Base-by-base conservation (phyloP, 2,797 vertebrate species). In the Rhinichthys osculus region DNA sequence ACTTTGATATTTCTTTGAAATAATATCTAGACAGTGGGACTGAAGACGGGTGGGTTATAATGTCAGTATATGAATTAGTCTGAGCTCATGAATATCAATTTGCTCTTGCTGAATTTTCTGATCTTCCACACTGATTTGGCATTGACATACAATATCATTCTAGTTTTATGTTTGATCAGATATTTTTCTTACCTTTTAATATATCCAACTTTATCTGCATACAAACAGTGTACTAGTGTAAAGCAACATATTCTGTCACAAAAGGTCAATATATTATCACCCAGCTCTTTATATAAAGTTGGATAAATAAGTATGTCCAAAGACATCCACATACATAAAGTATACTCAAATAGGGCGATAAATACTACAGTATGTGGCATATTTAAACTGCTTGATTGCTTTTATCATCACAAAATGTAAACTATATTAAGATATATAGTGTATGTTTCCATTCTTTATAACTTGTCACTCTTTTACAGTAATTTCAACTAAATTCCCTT, bases 1-100 rank as follows among this genome's bases (percentile, higher is more conserved):
- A 27, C 27, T n/a, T n/a, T 27, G 27, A 27, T 59, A 7, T 38
- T 57, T 77, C 6, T 77, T 59, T 40, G 13, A 59, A 40, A 4
- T 59, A 59, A n/a, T 27, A 52, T 78, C 52, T 78, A 78, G 35
- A 40, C 52, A 16, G 35, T 38, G 52, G 35, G 74, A 54, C 74
- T 59, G 74, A 59, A 59, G 73, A 78, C 1, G 11, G 7, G 33
- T 40, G 33, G 33, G 52, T 57, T 38, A 57, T 38, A 52, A 54
- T 76, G 47, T 23, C 33, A 33, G 0, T 8, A 30, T 13, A 19
- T 30, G n/a, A 17, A 76, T 23, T 57, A 14, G 33, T 9, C n/a
- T 30, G n/a, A 30, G 42, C 7, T 77, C 13, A n/a, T 38, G 13
- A 23, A 23, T 35, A 38, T 13, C 57, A 7, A 50, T 70, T 40